phyloP scores from a whole-genome alignment of 1,140 invertebrate species.

The Samia ricini region DNA sequence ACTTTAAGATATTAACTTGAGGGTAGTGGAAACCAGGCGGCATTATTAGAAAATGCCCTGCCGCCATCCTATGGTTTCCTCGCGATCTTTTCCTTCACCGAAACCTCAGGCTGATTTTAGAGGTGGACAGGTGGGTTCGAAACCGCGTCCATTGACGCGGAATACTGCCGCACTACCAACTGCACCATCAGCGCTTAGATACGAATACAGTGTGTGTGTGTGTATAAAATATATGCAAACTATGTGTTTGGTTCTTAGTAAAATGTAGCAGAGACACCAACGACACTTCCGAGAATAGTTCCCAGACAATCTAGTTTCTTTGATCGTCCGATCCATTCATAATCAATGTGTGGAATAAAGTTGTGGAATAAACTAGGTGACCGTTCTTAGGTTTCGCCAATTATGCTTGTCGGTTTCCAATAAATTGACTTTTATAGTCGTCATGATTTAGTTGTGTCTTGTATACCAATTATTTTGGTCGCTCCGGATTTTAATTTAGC shows the following conservation, averaged over 20 bases:
- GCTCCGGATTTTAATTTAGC: conserved; percentile 8
- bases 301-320: background rate
- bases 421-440: conserved; percentile 12
- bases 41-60: too few species aligned
- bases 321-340: conserved; percentile 3
- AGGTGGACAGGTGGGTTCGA: too few species aligned
- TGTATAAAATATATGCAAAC: background rate
- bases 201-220: too few species aligned
- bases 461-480: conserved; percentile 4
- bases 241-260: background rate
- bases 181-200: too few species aligned
- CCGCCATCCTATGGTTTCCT: too few species aligned
- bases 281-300: conserved; percentile 46
- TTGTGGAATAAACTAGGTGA: background rate
- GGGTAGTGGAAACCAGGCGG: too few species aligned
- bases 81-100: too few species aligned
- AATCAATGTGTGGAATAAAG: conserved; percentile 5
- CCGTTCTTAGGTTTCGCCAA: conserved; percentile 3
- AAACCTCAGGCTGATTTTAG: too few species aligned
- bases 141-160: too few species aligned
- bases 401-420: conserved; percentile 5
- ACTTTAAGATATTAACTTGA: too few species aligned
- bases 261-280: conserved; percentile 30
- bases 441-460: conserved; percentile 3
- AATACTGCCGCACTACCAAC: too few species aligned